Evolutionary conservation across 1,140 invertebrate species (phyloP).

Genomic region (Nylanderia fulva): DNA sequence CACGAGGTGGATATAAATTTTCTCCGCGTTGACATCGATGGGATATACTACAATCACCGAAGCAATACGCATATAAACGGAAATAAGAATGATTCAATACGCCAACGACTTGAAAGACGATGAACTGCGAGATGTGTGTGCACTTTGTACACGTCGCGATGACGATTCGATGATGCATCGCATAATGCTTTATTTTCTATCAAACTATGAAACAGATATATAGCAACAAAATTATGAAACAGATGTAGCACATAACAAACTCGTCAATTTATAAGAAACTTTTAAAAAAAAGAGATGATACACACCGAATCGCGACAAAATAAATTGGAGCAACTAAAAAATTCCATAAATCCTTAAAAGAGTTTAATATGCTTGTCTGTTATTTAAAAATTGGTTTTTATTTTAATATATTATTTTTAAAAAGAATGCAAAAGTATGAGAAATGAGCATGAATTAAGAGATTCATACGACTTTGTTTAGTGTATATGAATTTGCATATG

Average conservation of each 20-base stretch:
- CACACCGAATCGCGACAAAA: too few relatives aligned
- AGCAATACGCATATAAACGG: constrained; percentile 29
- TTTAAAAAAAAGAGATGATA: not conserved
- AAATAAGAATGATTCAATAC: constrained; percentile 48
- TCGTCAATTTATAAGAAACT: not conserved
- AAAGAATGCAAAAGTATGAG: constrained; percentile 10
- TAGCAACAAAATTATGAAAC: not conserved
- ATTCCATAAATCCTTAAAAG: constrained; percentile 4
- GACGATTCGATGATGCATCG: not conserved
- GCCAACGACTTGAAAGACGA: constrained; percentile 28
- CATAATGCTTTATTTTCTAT: not conserved
- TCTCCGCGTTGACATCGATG: constrained; percentile 14
- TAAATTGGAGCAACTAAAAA: not conserved
- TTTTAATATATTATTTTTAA: constrained; percentile 1
- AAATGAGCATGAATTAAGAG: not conserved
- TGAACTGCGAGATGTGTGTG: not conserved
- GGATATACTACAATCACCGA: constrained; percentile 31
- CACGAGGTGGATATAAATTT: constrained; percentile 46
- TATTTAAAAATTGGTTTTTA: not conserved
- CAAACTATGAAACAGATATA: not conserved
- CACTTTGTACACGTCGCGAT: constrained; percentile 8
- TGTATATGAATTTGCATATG: not conserved
- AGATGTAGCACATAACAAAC: not conserved
- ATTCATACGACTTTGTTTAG: not conserved
- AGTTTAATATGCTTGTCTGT: constrained; percentile 31